Conservation (phyloP, 2,113 vertebrate genomes). For the Symphodus melops region DNA sequence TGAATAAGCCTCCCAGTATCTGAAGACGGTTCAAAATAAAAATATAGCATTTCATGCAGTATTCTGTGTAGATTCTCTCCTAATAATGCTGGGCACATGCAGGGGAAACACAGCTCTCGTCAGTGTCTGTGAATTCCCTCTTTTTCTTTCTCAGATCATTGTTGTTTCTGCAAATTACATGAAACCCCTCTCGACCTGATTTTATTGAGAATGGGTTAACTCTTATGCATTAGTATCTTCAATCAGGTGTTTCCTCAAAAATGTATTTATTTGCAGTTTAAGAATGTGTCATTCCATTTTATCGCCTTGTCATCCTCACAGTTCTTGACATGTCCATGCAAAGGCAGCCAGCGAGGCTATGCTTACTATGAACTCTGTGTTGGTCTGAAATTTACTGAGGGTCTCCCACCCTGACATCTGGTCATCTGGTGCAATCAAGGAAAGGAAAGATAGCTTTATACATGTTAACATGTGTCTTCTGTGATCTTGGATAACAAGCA, state of each 20-base stretch:
- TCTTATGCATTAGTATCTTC: slow-evolving; percentile 33
- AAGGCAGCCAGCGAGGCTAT: slow-evolving; percentile 43
- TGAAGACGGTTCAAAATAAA: not conserved
- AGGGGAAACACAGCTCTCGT: slow-evolving; percentile 14
- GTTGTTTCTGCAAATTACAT: not conserved
- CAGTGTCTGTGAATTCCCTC: slow-evolving; percentile 5
- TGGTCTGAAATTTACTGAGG: slow-evolving; percentile 65
- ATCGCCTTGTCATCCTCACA: not conserved
- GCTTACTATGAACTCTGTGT: slow-evolving; percentile 72
- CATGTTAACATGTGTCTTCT: slow-evolving; percentile 8
- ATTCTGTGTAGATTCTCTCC: not conserved
- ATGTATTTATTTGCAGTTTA: not conserved
- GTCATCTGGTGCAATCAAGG: slow-evolving; percentile 69
- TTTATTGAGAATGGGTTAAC: slow-evolving; percentile 11
- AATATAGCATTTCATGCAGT: not conserved
- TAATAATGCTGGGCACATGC: slow-evolving; percentile 40
- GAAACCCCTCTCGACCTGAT: not conserved
- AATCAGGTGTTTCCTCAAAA: slow-evolving; percentile 1
- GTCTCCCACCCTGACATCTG: slow-evolving; percentile 50
- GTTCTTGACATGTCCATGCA: slow-evolving; percentile 61
- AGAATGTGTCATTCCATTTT: not conserved
- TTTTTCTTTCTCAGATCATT: not conserved
- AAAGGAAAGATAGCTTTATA: slow-evolving; percentile 67
- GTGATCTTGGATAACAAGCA: not conserved
- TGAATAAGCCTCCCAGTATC: not conserved